Percentiles rank a stretch among this genome's conserved stretches.
phyloP scores from a whole-genome alignment of 2,888 invertebrate species.

The Urechis unicinctus region DNA sequence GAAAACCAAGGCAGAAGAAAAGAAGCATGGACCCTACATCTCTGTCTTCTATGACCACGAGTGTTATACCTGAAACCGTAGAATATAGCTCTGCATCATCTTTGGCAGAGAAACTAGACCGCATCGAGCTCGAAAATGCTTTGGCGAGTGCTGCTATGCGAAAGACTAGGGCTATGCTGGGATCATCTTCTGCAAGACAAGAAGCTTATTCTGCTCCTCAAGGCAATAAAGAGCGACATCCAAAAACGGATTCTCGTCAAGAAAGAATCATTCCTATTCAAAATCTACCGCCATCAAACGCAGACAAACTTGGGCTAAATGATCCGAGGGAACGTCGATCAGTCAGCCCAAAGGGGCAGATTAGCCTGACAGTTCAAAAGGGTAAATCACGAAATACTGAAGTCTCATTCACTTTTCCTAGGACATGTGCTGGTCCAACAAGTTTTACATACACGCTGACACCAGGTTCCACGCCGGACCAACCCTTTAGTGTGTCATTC shows the following conservation, averaged over 20 bases:
- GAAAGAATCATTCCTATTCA: too few relatives aligned
- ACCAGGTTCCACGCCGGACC: background rate
- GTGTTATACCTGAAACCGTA: background rate
- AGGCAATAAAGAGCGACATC: background rate
- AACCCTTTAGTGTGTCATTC: background rate
- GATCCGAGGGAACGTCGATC: background rate
- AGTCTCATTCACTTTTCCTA: constrained; percentile 11
- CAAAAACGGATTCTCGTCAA: too few relatives aligned
- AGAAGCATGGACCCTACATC: constrained; percentile 1
- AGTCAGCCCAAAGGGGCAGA: background rate
- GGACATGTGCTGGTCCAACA: constrained; percentile 7
- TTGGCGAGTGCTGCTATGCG: constrained; percentile 8
- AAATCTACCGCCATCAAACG: background rate
- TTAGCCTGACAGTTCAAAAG: constrained; percentile 17
- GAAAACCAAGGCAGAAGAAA: constrained; percentile 2
- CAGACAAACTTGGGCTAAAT: background rate
- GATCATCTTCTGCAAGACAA: background rate
- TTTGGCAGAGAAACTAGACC: constrained; percentile 13
- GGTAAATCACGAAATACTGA: background rate
- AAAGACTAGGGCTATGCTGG: constrained; percentile 4
- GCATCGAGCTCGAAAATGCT: constrained; percentile 15
- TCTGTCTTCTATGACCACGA: background rate
- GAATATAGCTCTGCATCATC: constrained; percentile 5
- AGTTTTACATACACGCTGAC: constrained; percentile 13
- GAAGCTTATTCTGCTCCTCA: background rate